Evolutionary conservation across 1,140 invertebrate genomes (phyloP), one percentile per base, ranked within the genome.

Genomic region (Maconellicoccus hirsutus): DNA sequence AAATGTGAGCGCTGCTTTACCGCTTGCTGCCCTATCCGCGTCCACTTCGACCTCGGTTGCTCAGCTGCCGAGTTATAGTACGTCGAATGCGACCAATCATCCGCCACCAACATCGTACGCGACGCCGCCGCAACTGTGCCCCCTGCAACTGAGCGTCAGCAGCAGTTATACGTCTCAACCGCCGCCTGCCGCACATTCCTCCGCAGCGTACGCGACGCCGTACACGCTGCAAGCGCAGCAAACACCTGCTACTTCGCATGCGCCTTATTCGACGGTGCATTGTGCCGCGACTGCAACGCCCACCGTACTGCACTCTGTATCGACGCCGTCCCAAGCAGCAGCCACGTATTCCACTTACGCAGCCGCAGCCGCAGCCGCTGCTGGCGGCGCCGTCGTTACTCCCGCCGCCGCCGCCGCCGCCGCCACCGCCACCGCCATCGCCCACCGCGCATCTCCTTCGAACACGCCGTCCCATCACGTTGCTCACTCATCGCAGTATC

Each of bases 401-500:
- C 12, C 70, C 22, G 26, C 38, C 16, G 59, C 59, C 16, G 3
- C 70, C 19, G 16, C 52, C 52, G 25, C 16, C 19, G 27, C 10
- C 63, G 16, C 14, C 14, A 21, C 59, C 0, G 42, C 19, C 38
- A 70, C 4, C 71, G 61, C 23, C 25, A 63, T 29, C 21, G 69
- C 38, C 21, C 21, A 19, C 16, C 19, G 33, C 26, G 39, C 71
- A 69, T 8, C 59, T 39, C 29, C 70, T 25, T 12, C 59, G 21
- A 27, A 23, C 1, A 12, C 72, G 21, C 59, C 69, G 14, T 25
- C 61, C 69, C 72, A 70, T 66, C 59, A 26, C 1, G 25, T 69
- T 23, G 22, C 63, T 42, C 70, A 70, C 21, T 71, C 72, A 23
- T 69, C 59, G 25, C 39, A 42, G 12, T 33, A 66, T 66, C 72